Evolutionary conservation across 1,140 invertebrate genomes (phyloP).

Genomic region (Hyphantria cunea): DNA sequence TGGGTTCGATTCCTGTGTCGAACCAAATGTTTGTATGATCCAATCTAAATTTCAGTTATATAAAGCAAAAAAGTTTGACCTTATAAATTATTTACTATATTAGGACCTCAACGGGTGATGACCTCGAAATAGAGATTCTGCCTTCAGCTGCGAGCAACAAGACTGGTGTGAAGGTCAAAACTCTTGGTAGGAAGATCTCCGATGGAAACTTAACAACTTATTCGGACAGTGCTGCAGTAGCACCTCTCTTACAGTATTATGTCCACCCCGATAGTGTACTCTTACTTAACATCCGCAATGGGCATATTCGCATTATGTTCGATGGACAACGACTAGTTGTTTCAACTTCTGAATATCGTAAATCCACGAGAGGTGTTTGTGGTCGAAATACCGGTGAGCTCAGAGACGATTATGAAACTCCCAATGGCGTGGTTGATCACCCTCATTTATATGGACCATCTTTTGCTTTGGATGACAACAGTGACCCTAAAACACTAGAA

Average conservation of each 20-base stretch:
- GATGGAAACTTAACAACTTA: constrained; percentile 60
- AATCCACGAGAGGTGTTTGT: constrained; percentile 84
- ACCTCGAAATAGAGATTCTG: constrained; percentile 63
- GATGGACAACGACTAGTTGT: constrained; percentile 82
- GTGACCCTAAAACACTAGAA: constrained; percentile 63
- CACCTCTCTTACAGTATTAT: constrained; percentile 79
- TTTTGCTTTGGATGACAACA: constrained; percentile 79
- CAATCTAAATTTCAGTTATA: too few relatives aligned
- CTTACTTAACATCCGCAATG: constrained; percentile 75
- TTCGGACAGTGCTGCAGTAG: constrained; percentile 66
- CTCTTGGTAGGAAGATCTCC: constrained; percentile 62
- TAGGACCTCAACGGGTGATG: constrained; percentile 61
- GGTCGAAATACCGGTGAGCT: constrained; percentile 83
- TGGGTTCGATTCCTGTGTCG: too few relatives aligned
- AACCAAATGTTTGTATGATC: too few relatives aligned
- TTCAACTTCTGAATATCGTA: constrained; percentile 70
- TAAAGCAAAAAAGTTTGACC: too few relatives aligned
- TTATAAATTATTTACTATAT: constrained; percentile 14
- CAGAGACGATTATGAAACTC: constrained; percentile 83
- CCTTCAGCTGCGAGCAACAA: constrained; percentile 41
- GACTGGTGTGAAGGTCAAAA: constrained; percentile 53
- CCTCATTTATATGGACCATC: constrained; percentile 81
- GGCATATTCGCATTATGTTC: constrained; percentile 78
- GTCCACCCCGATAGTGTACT: constrained; percentile 76
- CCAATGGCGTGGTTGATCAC: constrained; percentile 78